Percentiles rank a stretch among this genome's conserved stretches.
Evolutionary conservation across 2,797 vertebrate species (phyloP).

Genomic region (Fistularia tabacaria): DNA sequence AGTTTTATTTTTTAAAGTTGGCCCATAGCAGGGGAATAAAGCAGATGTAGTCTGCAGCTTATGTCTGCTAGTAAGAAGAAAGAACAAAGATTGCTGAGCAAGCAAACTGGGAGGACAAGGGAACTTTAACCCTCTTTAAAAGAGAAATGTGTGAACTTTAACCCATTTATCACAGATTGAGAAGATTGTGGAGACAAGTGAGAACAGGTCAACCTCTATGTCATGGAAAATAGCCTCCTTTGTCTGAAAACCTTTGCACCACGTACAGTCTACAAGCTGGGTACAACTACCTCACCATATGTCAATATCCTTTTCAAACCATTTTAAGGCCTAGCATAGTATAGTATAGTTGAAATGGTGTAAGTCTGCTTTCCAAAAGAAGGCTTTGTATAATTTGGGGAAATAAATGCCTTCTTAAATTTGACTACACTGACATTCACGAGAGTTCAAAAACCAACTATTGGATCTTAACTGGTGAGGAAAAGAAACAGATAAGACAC

Average conservation of each 20-base stretch:
- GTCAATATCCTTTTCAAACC: no score
- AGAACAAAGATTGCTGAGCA: conserved; percentile 24
- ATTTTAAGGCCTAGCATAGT: no score
- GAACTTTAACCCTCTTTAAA: conserved; percentile 57
- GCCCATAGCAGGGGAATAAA: background rate
- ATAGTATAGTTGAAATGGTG: no score
- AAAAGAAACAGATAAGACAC: no score
- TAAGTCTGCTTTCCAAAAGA: no score
- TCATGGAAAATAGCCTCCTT: conserved; percentile 21
- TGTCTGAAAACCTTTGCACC: conserved; percentile 4
- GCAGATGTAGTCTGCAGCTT: conserved; percentile 1
- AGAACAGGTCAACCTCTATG: conserved; percentile 12
- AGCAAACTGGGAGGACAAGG: conserved; percentile 48
- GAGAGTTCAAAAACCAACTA: no score
- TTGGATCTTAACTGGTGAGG: no score
- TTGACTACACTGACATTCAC: no score
- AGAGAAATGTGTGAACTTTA: conserved; percentile 36
- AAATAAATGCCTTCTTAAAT: no score
- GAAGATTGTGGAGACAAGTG: conserved; percentile 15
- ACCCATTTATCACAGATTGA: conserved; percentile 45
- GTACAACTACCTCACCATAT: no score
- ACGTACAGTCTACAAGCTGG: background rate
- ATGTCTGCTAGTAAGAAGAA: background rate
- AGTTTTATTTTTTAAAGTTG: background rate
- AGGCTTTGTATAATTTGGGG: no score